Evolutionary conservation across 2,113 vertebrate genomes (phyloP), one percentile per base, ranked within the genome.

Genomic region (Taurulus bubalis): DNA sequence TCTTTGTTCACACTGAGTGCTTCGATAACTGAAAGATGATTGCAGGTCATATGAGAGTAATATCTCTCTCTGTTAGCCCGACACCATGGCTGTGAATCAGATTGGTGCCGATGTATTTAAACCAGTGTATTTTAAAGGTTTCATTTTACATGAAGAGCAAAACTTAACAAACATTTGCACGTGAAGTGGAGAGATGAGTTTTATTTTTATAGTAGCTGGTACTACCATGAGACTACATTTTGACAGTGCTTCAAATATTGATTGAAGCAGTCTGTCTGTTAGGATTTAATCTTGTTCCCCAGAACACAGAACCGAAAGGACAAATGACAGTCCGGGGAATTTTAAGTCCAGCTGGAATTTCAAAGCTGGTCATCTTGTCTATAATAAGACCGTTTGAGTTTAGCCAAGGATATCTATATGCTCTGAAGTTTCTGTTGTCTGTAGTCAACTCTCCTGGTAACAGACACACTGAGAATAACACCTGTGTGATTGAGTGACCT

Each of bases 111-210:
- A 51, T 34, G 20, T 14, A 49, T 59, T 89, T 18, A 64, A 70
- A 83, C 42, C 24, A 49, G 60, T 36, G 8, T 83, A 82, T 88
- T 90, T 85, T 85, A 89, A 83, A 82, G 84, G 88, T 88, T 77
- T 78, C n/a, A 87, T 87, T 88, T 85, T 77, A 92, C 84, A 89
- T 90, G 85, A 75, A 69, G 60, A 69, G 45, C 59, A 30, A 45
- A 9, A 77, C 53, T 86, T 74, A 74, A 79, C 75, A 87, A 78
- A 79, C 53, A 85, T 63, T 55, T 71, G n/a, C 73, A 71, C 47
- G 36, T 70, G 65, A 36, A 75, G 26, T 34, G n/a, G 40, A 58
- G 65, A 10, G 55, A 58, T 67, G 16, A 34, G 38, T 56, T 53
- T 14, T 72, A 12, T 32, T 51, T 47, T 7, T 0, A 60, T 36